Base-by-base conservation (phyloP, 2,113 vertebrate species). In the Jaculus jaculus region DNA sequence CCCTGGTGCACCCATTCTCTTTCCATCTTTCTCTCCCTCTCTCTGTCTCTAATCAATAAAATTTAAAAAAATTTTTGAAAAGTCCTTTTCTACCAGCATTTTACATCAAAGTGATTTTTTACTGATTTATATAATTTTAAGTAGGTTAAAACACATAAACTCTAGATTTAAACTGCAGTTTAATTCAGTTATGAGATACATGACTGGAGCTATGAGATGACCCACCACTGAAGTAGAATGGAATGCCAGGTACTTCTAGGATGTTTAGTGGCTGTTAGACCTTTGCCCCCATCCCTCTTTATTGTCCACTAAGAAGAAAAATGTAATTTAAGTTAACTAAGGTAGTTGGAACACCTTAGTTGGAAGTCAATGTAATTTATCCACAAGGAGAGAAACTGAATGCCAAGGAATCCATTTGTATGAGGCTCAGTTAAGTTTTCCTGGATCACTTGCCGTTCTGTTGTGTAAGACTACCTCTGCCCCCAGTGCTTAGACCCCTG, bases 301-400 rank as follows among this genome's bases (percentile, higher is more conserved):
- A 65, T 92, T 88, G 12, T 32, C 30, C 23, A 10, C 69, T 72
- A 60, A 65, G 75, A 30, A 90, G 61, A 92, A 85, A 77, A 42
- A 60, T 61, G 80, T 42, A 20, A 32, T 63, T 74, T 82, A 82
- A 77, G 51, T 78, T 42, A 74, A 69, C 28, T 85, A 18, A 37
- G 13, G 90, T 90, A 37, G 61, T 73, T 89, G 89, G 32, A 79
- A 82, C 84, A n/a, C n/a, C n/a, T n/a, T n/a, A n/a, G n/a, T n/a
- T 85, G 61, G 34, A 93, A 75, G 54, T 71, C 51, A 68, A 77
- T 81, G 82, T 26, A 66, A 54, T 82, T 84, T 89, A 47, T 84
- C 68, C 32, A 28, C 61, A 47, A 72, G 42, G n/a, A 89, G 42
- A 89, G 74, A 91, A 91, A 87, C 69, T 28, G 60, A 90, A 61